Evolutionary conservation across 1,140 invertebrate species (phyloP), one percentile per base, ranked within the genome.

Genomic region (Chlorops oryzae): DNA sequence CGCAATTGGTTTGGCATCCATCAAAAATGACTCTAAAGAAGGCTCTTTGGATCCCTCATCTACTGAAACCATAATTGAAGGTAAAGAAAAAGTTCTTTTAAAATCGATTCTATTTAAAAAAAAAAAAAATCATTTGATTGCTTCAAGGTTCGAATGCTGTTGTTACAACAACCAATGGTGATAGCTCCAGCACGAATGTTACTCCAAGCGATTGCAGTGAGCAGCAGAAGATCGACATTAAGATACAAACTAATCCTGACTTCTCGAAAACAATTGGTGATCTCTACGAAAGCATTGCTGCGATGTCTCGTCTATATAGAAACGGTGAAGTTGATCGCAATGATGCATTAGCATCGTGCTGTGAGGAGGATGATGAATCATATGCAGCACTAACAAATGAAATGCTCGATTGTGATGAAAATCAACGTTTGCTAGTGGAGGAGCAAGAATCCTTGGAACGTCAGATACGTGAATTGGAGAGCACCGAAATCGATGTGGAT

Each of bases 381-480:
- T 63, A 55, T 17, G 48, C 47, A 3, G 62, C 62, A 12, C 61
- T 68, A 24, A 59, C 51, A 2, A 65, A 64, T 7, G 69, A 72
- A 45, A 47, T 45, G 20, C n/a, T n/a, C n/a, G 58, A 59, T 45
- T 51, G 41, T 24, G 76, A 77, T 55, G 78, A 78, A 34, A 77
- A 79, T 59, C 78, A 80, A 51, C 69, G 77, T 21, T 77, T 90
- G 59, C 61, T 92, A 49, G 80, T 85, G 53, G 83, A 88, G 43
- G 87, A 90, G 60, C 87, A 91, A 69, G 87, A 87, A 53, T 77
- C 80, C 2, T 61, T 92, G n/a, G 86, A 87, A 55, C 80, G 85
- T 42, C 87, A 92, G 69, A 89, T 90, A 52, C 74, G 81, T 43
- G 86, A 91, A 64, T 75, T 85, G 40, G 76, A 91, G 66, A 86